Conservation (phyloP, 2,113 vertebrate genomes). For the Sander vitreus region DNA sequence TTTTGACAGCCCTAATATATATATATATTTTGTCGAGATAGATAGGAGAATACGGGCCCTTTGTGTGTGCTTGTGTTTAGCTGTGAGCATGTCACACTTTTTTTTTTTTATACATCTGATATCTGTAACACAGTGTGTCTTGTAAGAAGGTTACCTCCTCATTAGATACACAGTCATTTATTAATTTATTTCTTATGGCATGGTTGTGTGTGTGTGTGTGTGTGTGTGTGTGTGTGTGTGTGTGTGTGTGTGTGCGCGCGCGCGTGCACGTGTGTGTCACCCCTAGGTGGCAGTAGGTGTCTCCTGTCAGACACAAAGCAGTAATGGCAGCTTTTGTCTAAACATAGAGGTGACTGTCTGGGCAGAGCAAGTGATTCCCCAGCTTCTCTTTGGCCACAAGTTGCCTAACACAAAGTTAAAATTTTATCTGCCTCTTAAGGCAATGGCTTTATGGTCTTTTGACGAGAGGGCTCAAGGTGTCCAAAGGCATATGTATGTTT, state of each 20-base stretch:
- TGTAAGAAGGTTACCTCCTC: background rate
- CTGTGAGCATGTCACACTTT: background rate
- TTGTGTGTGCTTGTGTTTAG: background rate
- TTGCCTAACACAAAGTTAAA: background rate
- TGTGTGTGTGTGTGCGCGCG: background rate
- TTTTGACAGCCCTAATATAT: too few species aligned
- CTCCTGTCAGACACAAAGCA: constrained; percentile 36
- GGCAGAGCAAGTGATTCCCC: background rate
- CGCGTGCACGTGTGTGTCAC: background rate
- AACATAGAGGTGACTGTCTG: constrained; percentile 45
- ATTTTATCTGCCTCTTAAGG: constrained; percentile 14
- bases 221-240: background rate
- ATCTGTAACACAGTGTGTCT: background rate
- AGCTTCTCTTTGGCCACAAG: constrained; percentile 16
- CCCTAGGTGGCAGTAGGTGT: constrained; percentile 8
- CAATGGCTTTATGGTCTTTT: constrained; percentile 12
- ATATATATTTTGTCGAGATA: too few species aligned
- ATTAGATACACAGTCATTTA: background rate
- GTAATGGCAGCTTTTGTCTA: constrained; percentile 48
- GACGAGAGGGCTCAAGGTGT: background rate
- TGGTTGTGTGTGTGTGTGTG: background rate
- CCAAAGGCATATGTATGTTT: constrained; percentile 26
- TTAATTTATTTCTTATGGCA: background rate
- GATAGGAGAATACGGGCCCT: too few species aligned
- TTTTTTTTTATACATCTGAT: background rate